Conservation (phyloP, 2,797 vertebrate species). For the Aphelocoma californica region DNA sequence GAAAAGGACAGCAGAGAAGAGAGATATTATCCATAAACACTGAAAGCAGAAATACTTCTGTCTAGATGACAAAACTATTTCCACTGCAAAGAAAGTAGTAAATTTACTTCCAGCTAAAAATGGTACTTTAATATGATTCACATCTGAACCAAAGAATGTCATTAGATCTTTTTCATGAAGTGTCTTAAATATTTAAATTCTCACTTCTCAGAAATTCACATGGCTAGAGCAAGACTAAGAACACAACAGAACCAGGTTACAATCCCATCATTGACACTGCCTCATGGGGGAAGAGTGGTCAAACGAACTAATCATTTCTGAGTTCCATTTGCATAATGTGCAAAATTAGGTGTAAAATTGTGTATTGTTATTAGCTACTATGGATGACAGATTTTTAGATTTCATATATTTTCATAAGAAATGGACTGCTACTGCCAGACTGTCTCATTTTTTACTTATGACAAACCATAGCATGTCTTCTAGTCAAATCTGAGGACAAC, state of each 20-base stretch:
- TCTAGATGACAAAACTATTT: constrained; percentile 8
- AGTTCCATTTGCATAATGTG: background rate
- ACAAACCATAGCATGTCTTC: background rate
- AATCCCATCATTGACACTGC: background rate
- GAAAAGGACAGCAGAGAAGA: background rate
- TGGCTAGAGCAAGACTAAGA: background rate
- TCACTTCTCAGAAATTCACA: background rate
- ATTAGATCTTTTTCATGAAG: background rate
- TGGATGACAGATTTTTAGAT: background rate
- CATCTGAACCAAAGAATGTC: background rate
- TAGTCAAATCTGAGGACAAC: background rate
- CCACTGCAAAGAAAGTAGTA: background rate
- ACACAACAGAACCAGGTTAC: background rate
- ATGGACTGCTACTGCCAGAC: background rate
- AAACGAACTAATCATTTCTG: background rate
- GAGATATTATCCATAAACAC: background rate
- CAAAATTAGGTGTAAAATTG: background rate
- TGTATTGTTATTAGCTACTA: background rate
- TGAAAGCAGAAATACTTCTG: background rate
- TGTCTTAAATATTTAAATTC: constrained; percentile 21
- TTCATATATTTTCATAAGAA: background rate
- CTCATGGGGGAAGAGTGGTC: background rate
- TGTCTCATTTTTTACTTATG: background rate
- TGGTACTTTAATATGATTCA: background rate
- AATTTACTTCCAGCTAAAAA: background rate